These are phyloP conservation scores for Danionella dracula DNA, from an alignment of 2,797 vertebrate species.

Conservation along the genomic window DNA sequence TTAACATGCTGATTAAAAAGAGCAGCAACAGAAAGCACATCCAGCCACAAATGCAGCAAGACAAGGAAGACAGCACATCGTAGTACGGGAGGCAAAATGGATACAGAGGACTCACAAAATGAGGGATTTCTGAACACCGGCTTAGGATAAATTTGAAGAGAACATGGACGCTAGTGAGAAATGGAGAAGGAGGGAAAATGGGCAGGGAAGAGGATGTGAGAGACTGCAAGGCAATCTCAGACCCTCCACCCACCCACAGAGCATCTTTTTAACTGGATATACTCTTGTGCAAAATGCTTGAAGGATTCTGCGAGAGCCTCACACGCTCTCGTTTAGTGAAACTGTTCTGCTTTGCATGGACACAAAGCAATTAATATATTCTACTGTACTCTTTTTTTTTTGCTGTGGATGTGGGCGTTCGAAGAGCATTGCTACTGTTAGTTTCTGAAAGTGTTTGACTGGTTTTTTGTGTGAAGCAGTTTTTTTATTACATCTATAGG, in stretches of 20 bases:
- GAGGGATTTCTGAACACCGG: constrained; percentile 15
- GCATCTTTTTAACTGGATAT: constrained; percentile 49
- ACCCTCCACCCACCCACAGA: constrained; percentile 45
- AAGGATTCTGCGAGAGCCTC: constrained; percentile 12
- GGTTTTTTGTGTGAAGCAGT: neutral
- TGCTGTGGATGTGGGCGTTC: neutral
- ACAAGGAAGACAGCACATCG: constrained; percentile 59
- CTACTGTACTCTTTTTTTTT: constrained; percentile 15
- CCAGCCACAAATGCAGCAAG: constrained; percentile 54
- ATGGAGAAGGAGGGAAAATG: constrained; percentile 33
- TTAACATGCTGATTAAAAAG: constrained; percentile 77
- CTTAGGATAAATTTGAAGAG: constrained; percentile 28
- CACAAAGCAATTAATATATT: neutral
- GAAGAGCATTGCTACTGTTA: neutral
- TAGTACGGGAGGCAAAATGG: constrained; percentile 38
- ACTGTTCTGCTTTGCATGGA: constrained; percentile 9
- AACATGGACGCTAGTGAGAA: constrained; percentile 37
- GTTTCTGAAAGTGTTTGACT: neutral
- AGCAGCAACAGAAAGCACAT: constrained; percentile 55
- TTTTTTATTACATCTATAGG: neutral
- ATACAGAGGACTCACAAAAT: too few species aligned
- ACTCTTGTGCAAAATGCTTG: constrained; percentile 51
- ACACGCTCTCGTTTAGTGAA: neutral
- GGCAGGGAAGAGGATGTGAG: too few species aligned
- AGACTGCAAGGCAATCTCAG: constrained; percentile 32